A percentile compares a stretch with the other conserved stretches of the same genome.
Evolutionary conservation across 2,113 vertebrate species (phyloP).

Genomic region (Cheilinus undulatus): DNA sequence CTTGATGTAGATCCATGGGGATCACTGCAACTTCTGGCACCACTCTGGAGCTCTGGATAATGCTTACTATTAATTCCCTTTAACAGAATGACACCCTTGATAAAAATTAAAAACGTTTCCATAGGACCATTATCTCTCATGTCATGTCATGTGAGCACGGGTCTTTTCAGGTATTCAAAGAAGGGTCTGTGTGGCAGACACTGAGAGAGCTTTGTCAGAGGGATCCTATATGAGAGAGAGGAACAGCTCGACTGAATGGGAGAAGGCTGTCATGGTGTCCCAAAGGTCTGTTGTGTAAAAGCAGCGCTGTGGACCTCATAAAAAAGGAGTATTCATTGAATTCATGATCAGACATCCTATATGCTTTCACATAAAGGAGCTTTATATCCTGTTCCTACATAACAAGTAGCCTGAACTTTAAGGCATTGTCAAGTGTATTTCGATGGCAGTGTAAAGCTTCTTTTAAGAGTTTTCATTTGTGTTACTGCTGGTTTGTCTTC

Average conservation of each 20-base stretch:
- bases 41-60: slow-evolving; percentile 55
- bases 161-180: slow-evolving; percentile 31
- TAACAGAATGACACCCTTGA: slow-evolving; percentile 74
- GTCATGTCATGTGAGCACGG: slow-evolving; percentile 46
- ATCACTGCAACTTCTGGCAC: slow-evolving; percentile 53
- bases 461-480: too few species aligned
- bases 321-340: slow-evolving; percentile 59
- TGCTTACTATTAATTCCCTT: slow-evolving; percentile 52
- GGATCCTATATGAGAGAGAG: slow-evolving; percentile 17
- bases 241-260: slow-evolving; percentile 22
- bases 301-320: slow-evolving; percentile 26
- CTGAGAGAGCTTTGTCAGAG: slow-evolving; percentile 36
- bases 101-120: slow-evolving; percentile 46
- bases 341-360: slow-evolving; percentile 15
- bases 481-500: too few species aligned
- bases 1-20: slow-evolving; percentile 64
- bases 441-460: neutral
- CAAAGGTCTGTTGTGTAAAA: slow-evolving; percentile 27
- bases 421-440: neutral
- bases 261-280: slow-evolving; percentile 27
- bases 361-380: slow-evolving; percentile 31
- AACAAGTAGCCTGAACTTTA: neutral
- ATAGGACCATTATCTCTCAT: slow-evolving; percentile 55
- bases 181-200: slow-evolving; percentile 28
- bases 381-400: slow-evolving; percentile 30